Conservation (phyloP, 2,888 invertebrate genomes). For the Eudasyphora cyanicolor region DNA sequence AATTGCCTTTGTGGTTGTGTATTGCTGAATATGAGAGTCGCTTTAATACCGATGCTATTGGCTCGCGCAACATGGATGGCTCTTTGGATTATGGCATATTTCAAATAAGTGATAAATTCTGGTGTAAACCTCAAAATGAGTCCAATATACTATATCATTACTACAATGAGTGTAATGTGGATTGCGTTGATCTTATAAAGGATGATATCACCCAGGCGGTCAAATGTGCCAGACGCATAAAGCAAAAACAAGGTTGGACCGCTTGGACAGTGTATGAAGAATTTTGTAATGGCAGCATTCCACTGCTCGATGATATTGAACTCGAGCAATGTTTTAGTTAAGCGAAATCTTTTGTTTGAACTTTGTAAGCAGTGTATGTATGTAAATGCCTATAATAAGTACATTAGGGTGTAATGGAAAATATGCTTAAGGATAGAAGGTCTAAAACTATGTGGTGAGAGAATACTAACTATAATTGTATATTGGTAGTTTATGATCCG, state of each 20-base stretch:
- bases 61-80: constrained; percentile 81
- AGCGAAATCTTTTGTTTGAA: constrained; percentile 1
- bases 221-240: constrained; percentile 74
- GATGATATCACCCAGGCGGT: constrained; percentile 76
- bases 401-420: not conserved
- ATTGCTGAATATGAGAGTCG: constrained; percentile 76
- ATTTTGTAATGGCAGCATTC: constrained; percentile 75
- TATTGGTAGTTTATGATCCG: too few species aligned
- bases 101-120: constrained; percentile 79
- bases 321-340: constrained; percentile 56
- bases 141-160: constrained; percentile 64
- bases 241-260: constrained; percentile 75
- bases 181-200: constrained; percentile 74
- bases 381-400: not conserved
- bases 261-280: constrained; percentile 77
- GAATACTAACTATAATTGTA: too few species aligned
- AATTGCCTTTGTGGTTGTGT: constrained; percentile 75
- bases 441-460: too few species aligned
- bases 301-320: constrained; percentile 65
- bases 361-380: not conserved
- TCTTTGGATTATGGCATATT: constrained; percentile 79
- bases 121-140: constrained; percentile 74
- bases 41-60: constrained; percentile 80
- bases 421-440: too few species aligned
- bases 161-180: constrained; percentile 76